Conservation (phyloP, 2,113 vertebrate genomes). For the Channa argus region DNA sequence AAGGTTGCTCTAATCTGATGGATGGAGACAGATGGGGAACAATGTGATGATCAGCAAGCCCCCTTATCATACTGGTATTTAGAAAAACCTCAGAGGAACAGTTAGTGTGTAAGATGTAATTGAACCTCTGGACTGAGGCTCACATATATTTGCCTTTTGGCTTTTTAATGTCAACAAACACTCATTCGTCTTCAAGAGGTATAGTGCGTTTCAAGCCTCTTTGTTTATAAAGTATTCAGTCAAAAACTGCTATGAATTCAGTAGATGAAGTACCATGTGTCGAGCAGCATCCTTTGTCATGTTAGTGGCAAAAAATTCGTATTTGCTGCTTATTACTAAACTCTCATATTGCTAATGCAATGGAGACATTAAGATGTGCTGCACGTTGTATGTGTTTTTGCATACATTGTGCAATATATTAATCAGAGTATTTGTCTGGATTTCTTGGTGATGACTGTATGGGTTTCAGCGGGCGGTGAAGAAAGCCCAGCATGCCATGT, state of each 20-base stretch:
- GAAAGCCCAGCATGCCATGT: conserved; percentile 46
- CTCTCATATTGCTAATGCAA: conserved; percentile 50
- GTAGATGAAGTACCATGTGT: conserved; percentile 52
- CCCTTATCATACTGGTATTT: conserved; percentile 34
- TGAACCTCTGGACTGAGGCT: conserved; percentile 33
- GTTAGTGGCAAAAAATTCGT: conserved; percentile 32
- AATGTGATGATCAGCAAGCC: neutral
- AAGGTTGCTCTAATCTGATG: conserved; percentile 13
- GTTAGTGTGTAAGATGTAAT: conserved; percentile 24
- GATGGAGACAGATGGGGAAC: conserved; percentile 32
- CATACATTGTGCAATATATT: conserved; percentile 64
- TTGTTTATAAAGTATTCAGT: conserved; percentile 55
- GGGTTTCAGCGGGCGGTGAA: conserved; percentile 42
- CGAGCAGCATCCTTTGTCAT: conserved; percentile 59
- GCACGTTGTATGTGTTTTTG: conserved; percentile 72
- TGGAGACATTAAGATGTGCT: conserved; percentile 41
- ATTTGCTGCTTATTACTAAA: conserved; percentile 33
- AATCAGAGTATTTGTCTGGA: conserved; percentile 45
- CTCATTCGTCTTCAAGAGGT: conserved; percentile 55
- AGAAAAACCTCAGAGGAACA: conserved; percentile 31
- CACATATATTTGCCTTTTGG: conserved; percentile 42
- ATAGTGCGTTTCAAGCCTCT: conserved; percentile 51
- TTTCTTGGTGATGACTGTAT: conserved; percentile 51
- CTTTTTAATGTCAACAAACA: conserved; percentile 51
- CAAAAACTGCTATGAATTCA: conserved; percentile 54